Percentiles rank a stretch among this genome's conserved stretches.
phyloP scores from a whole-genome alignment of 2,113 vertebrate species.

The Chamaetylas fuelleborni region DNA sequence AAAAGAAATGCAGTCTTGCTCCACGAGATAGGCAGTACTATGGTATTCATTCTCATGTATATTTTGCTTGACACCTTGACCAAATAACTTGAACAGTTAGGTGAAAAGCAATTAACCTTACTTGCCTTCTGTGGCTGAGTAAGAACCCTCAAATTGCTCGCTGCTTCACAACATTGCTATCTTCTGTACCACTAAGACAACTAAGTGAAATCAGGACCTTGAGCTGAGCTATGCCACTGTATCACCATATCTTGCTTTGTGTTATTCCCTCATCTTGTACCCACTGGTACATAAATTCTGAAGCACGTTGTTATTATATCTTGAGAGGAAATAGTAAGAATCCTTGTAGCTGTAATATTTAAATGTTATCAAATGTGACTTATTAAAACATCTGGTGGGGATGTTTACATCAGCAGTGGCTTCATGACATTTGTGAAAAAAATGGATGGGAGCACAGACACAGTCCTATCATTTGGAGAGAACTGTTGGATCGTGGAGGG shows the following conservation, averaged over 20 bases:
- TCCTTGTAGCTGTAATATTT: neutral
- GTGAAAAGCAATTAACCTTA: neutral
- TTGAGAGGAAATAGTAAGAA: neutral
- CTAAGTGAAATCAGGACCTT: neutral
- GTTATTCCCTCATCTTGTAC: neutral
- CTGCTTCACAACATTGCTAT: neutral
- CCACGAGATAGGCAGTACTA: neutral
- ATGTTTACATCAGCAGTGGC: conserved; percentile 80
- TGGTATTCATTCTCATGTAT: neutral
- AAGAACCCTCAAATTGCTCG: neutral
- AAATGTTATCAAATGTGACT: neutral
- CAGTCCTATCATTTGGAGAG: conserved; percentile 92
- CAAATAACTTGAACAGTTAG: neutral
- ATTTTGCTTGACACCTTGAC: neutral
- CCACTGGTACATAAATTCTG: neutral
- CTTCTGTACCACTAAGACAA: neutral
- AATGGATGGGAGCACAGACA: conserved; percentile 83
- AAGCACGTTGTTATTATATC: neutral
- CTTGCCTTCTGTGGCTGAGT: neutral
- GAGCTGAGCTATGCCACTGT: neutral
- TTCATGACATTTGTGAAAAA: conserved; percentile 73
- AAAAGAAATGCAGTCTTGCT: neutral
- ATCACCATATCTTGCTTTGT: neutral
- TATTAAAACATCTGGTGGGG: neutral
- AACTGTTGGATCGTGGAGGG: conserved; percentile 85